Percentiles rank a stretch among this genome's conserved stretches.
Conservation (phyloP, 2,888 invertebrate species). For the Lasioglossum villosulum region DNA sequence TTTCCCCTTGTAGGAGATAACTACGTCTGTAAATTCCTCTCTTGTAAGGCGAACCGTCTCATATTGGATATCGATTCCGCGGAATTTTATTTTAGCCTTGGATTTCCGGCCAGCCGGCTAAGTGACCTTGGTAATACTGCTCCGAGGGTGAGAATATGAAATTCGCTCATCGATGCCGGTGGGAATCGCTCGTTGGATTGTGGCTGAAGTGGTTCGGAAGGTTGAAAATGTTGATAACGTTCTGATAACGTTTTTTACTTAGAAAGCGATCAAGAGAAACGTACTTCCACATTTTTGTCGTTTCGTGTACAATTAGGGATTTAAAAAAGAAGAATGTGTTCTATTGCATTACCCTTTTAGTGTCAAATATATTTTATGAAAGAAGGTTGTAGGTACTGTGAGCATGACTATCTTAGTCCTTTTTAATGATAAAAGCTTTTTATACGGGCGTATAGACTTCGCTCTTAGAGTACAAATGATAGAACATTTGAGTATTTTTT, state of each 20-base stretch:
- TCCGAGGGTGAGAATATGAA: neutral
- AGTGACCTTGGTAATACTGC: neutral
- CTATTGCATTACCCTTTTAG: neutral
- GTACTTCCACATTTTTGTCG: neutral
- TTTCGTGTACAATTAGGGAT: neutral
- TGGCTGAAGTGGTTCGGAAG: neutral
- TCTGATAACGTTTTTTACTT: neutral
- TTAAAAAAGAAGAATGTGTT: neutral
- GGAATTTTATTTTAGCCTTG: conserved; percentile 23
- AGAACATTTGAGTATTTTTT: neutral
- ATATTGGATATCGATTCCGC: conserved; percentile 44
- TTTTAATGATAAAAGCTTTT: too few relatives aligned
- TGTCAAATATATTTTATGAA: neutral
- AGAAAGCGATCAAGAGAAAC: neutral
- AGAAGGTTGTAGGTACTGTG: neutral
- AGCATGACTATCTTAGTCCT: neutral
- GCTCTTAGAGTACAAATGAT: neutral
- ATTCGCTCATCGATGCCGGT: neutral
- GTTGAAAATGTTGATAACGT: neutral
- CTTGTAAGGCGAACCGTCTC: conserved; percentile 16
- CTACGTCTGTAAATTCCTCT: conserved; percentile 38
- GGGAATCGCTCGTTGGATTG: neutral
- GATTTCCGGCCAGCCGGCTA: conserved; percentile 1
- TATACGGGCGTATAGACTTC: too few relatives aligned
- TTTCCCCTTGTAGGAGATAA: conserved; percentile 31